A percentile compares a stretch with the other conserved stretches of the same genome.
These are phyloP conservation scores for Synergus japonicus DNA, from an alignment of 2,888 invertebrate genomes.

Conservation along the genomic window DNA sequence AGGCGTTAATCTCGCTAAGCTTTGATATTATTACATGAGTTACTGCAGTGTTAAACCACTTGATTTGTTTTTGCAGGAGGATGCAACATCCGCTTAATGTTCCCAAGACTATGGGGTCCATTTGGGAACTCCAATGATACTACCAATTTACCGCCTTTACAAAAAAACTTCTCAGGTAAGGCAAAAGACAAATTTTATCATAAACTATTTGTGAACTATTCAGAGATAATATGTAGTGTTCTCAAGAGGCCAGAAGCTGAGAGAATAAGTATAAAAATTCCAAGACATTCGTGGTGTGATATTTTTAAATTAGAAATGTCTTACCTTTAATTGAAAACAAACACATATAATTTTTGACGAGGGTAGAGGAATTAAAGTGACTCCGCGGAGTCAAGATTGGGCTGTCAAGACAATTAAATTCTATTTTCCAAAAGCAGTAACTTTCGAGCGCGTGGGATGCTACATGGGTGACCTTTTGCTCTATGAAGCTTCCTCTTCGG, in stretches of 20 bases:
- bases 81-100: constrained; percentile 75
- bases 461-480: constrained; percentile 55
- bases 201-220: too few relatives aligned
- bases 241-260: too few relatives aligned
- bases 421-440: constrained; percentile 25
- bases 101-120: constrained; percentile 75
- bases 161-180: constrained; percentile 74
- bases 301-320: not conserved
- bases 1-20: constrained; percentile 34
- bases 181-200: not conserved
- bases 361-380: not conserved
- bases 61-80: constrained; percentile 66
- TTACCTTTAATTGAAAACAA: not conserved
- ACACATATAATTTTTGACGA: not conserved
- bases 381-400: not conserved
- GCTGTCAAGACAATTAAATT: constrained; percentile 11
- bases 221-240: too few relatives aligned
- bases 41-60: constrained; percentile 25
- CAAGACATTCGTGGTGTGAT: not conserved
- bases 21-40: constrained; percentile 49
- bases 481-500: constrained; percentile 65
- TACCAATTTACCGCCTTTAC: constrained; percentile 70
- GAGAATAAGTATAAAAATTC: not conserved
- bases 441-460: constrained; percentile 36
- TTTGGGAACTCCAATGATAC: constrained; percentile 70